Base-by-base conservation (phyloP, 2,797 vertebrate species). In the Australoheros facetus region DNA sequence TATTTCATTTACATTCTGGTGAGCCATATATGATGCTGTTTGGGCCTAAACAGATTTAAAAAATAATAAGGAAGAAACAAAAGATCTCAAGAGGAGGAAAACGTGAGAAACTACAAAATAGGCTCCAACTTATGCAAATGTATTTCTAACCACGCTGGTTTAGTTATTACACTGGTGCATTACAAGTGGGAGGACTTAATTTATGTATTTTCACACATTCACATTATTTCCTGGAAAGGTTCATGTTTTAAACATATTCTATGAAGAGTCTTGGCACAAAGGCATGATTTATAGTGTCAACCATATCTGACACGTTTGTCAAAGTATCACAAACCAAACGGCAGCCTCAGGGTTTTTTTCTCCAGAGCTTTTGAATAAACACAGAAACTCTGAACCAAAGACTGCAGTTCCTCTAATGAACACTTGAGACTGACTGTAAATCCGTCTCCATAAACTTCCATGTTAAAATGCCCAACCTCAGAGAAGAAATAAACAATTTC, bases 191-290 rank as follows among this genome's bases (percentile, higher is more conserved):
- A 66, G 62, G 42, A 66, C 48, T 48, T 51, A 30, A 66, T 45
- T 30, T 48, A 66, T 66, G 42, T 30, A 30, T 66, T 66, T 1
- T 48, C 16, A 30, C 42, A 66, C 26, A 66, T 66, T 48, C 48
- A 48, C 42, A 66, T 30, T 48, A 30, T 48, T 30, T 66, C 62
- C 19, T 5, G 1, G 62, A 30, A n/a, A 66, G 23, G 23, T 66
- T 66, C 26, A 66, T 66, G 42, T 66, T 13, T 66, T 48, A 66
- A 66, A 66, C 23, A 66, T 13, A 48, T 26, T 30, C 45, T 26
- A 48, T 1, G 0, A 48, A 30, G 5, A 0, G 17, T 66, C 16
- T 48, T 21, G 7, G 42, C 5, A 51, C 16, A 0, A 21, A 48
- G 39, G 62, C 48, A 66, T 30, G 12, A 30, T 66, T 66, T 48